phyloP scores from a whole-genome alignment of 2,113 vertebrate genomes.

The Cairina moschata region DNA sequence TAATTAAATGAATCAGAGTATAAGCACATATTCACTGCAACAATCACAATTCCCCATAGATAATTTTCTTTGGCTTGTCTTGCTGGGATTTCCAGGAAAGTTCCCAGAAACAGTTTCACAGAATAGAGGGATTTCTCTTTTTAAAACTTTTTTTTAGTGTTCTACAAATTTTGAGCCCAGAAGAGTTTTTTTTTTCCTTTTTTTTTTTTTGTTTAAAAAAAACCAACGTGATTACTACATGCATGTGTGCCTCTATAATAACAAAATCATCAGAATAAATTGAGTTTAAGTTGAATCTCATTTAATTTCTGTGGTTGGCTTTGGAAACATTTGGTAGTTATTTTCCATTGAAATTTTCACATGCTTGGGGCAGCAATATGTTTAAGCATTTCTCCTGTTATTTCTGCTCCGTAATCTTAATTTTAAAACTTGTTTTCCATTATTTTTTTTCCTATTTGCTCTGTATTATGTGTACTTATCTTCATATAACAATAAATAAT shows the following conservation, averaged over 20 bases:
- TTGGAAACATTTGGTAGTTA: conserved; percentile 69
- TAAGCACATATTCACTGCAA: conserved; percentile 60
- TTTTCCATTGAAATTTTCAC: conserved; percentile 72
- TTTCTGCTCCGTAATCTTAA: conserved; percentile 14
- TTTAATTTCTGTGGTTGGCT: conserved; percentile 61
- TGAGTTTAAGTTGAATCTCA: conserved; percentile 31
- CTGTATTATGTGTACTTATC: background rate
- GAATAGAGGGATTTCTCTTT: conserved; percentile 58
- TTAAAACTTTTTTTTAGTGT: conserved; percentile 53
- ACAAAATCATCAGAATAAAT: conserved; percentile 47
- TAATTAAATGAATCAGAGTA: conserved; percentile 61
- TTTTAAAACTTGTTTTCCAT: background rate
- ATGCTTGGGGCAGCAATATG: conserved; percentile 30
- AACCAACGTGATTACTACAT: conserved; percentile 10
- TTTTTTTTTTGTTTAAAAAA: no score
- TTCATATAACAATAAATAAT: conserved; percentile 10
- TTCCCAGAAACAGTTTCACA: conserved; percentile 58
- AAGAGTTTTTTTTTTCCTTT: conserved; percentile 41
- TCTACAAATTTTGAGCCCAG: conserved; percentile 53
- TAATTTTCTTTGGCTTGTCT: conserved; percentile 62
- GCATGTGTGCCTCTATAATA: conserved; percentile 25
- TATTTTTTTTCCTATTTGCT: background rate
- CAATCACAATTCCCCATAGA: conserved; percentile 59
- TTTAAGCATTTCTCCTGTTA: conserved; percentile 44
- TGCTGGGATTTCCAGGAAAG: conserved; percentile 63